phyloP scores from a whole-genome alignment of 2,113 vertebrate species.

The Blennius ocellaris region DNA sequence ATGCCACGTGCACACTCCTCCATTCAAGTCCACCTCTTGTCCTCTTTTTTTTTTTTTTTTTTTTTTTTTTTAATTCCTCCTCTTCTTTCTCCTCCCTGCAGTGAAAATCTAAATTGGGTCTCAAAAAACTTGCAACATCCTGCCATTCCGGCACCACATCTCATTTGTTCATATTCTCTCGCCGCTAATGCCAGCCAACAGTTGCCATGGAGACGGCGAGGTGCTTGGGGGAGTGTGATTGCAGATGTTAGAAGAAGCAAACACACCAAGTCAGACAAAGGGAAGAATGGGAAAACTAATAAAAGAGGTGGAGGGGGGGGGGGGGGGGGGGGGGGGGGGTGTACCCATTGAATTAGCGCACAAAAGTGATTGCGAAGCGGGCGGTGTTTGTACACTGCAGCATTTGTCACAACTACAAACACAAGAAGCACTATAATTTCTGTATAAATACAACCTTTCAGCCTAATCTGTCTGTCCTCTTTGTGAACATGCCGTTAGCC shows the following conservation, averaged over 20 bases:
- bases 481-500: neutral
- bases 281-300: slow-evolving; percentile 45
- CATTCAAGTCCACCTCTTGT: neutral
- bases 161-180: slow-evolving; percentile 50
- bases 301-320: slow-evolving; percentile 1
- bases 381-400: neutral
- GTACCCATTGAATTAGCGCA: slow-evolving; percentile 33
- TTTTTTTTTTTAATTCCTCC: neutral
- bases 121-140: slow-evolving; percentile 31
- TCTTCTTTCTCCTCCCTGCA: neutral
- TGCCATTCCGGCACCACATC: slow-evolving; percentile 44
- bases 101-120: slow-evolving; percentile 2
- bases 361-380: slow-evolving; percentile 25
- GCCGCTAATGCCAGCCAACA: slow-evolving; percentile 62
- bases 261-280: slow-evolving; percentile 49
- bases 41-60: neutral
- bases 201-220: slow-evolving; percentile 77
- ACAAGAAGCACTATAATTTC: neutral
- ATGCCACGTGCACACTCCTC: neutral
- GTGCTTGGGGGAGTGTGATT: slow-evolving; percentile 70
- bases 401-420: neutral
- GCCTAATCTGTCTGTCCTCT: neutral
- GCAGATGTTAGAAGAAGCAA: slow-evolving; percentile 72
- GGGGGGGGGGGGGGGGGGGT: neutral
- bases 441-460: neutral